Conservation (phyloP, 2,113 vertebrate genomes). For the Brevimyrus niger region DNA sequence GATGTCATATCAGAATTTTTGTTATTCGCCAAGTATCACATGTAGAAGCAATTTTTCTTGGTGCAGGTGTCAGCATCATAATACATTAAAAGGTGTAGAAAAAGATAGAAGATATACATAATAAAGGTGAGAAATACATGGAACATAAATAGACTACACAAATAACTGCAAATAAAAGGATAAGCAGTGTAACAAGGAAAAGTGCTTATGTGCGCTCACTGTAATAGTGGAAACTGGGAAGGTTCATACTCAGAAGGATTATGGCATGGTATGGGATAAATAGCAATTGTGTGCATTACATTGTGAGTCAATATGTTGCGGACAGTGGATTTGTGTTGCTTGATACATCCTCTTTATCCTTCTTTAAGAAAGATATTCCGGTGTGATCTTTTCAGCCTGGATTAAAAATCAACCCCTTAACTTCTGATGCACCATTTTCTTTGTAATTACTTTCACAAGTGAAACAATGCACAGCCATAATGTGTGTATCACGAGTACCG, state of each 20-base stretch:
- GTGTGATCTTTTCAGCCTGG: neutral
- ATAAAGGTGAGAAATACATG: neutral
- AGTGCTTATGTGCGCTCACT: neutral
- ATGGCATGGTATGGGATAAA: neutral
- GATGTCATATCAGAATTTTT: neutral
- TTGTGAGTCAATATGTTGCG: neutral
- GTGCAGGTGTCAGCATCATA: neutral
- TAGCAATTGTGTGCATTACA: neutral
- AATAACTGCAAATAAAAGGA: neutral
- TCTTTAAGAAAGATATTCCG: neutral
- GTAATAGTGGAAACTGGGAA: neutral
- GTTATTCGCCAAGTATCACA: neutral
- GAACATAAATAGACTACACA: neutral
- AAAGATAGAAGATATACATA: neutral
- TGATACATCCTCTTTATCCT: neutral
- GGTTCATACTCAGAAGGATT: neutral
- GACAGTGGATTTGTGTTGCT: neutral
- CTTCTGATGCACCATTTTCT: neutral
- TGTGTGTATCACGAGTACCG: slow-evolving; percentile 31
- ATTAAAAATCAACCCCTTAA: neutral
- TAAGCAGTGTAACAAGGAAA: neutral
- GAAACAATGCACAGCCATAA: neutral
- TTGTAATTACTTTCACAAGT: neutral
- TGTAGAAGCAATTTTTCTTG: neutral
- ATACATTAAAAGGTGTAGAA: neutral